Base-by-base conservation (phyloP, 2,797 vertebrate species). In the Hafferia zeledoni region DNA sequence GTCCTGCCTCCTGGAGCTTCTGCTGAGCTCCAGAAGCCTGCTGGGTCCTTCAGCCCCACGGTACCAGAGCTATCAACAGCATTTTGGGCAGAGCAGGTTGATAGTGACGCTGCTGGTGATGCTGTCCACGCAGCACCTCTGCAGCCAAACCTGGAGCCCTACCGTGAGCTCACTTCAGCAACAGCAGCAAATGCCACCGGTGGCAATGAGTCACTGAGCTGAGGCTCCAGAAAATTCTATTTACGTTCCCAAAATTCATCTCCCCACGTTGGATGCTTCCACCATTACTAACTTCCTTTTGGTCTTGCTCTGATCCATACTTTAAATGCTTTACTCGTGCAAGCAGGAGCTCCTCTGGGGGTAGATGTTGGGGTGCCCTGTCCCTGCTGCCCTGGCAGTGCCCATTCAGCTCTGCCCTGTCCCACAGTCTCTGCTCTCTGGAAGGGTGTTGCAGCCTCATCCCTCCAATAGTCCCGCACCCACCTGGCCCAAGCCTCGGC, bases 21-120 rank as follows among this genome's bases (percentile, higher is more conserved):
- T 4, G 3, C 24, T 11, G 28, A 67, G 82, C 63, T 65, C 59
- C 0, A 0, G 24, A 50, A 37, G 13, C 44, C 20, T 1, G 0
- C 12, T 12, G 68, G 28, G 47, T 70, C 53, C 41, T 67, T 60
- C 9, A 2, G 71, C 50, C 27, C 59, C 2, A 0, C 0, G 3
- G 44, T 41, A 64, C 13, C 24, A n/a, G 28, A 63, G 30, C 33
- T 22, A 11, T 7, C 53, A 50, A 79, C 61, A 50, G 46, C 13
- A 18, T 71, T 74, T 67, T 41, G 64, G 78, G 83, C 84, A 83
- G 35, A 46, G 44, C 30, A 35, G 33, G 16, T 14, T 64, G 69
- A 15, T 8, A 19, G 16, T 41, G 43, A 20, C 1, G 2, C n/a
- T 69, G 71, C 25, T 2, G 2, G 46, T 13, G 39, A 43, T 24